Conservation (phyloP, 2,888 invertebrate species). For the Idaea biselata region DNA sequence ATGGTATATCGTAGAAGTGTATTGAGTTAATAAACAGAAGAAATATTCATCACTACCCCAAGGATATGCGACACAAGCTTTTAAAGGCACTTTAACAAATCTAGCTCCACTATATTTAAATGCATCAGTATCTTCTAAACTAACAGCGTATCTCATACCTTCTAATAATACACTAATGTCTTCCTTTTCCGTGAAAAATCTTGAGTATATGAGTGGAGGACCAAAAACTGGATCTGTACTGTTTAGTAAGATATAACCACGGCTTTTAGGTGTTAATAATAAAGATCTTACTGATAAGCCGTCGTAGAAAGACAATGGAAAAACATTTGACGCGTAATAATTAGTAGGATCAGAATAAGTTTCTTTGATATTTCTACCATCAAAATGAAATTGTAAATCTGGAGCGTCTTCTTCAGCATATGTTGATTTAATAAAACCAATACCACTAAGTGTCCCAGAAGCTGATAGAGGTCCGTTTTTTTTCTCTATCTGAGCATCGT, state of each 20-base stretch:
- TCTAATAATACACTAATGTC: constrained; percentile 83
- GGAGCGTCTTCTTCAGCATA: constrained; percentile 71
- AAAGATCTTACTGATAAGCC: constrained; percentile 83
- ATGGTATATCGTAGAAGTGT: constrained; percentile 86
- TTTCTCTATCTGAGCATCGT: constrained; percentile 54
- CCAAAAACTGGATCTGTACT: constrained; percentile 86
- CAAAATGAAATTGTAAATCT: constrained; percentile 85
- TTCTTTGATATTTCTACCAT: constrained; percentile 78
- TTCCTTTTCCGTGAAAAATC: constrained; percentile 82
- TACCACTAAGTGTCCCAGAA: constrained; percentile 76
- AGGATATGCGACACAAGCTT: constrained; percentile 75
- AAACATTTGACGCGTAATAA: constrained; percentile 64
- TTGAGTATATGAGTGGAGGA: constrained; percentile 86
- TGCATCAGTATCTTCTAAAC: constrained; percentile 81
- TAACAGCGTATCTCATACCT: constrained; percentile 80
- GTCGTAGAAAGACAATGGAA: constrained; percentile 83
- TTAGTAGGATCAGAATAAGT: constrained; percentile 80
- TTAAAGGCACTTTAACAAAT: constrained; percentile 79
- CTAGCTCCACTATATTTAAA: constrained; percentile 79
- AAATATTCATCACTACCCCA: constrained; percentile 85
- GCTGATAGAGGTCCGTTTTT: constrained; percentile 78
- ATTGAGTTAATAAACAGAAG: constrained; percentile 82
- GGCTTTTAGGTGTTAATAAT: constrained; percentile 82
- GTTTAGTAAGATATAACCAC: constrained; percentile 83
- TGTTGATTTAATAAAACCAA: constrained; percentile 82